Percentiles rank a stretch among this genome's conserved stretches.
These are phyloP conservation scores for Diadumene lineata DNA, from an alignment of 92 coral and sea anemone species.

Conservation along the genomic window DNA sequence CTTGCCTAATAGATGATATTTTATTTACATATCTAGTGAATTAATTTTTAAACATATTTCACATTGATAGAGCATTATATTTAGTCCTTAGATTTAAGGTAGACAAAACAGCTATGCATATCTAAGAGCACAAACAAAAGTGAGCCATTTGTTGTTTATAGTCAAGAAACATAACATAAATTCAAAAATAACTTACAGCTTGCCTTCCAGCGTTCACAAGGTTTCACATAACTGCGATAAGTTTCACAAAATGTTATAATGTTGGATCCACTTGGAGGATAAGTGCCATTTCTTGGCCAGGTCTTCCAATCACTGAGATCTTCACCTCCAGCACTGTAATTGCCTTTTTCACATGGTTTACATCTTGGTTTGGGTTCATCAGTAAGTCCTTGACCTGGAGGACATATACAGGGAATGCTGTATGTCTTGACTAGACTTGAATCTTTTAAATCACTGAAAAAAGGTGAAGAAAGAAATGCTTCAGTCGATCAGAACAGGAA, in stretches of 20 bases:
- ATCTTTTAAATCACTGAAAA: conserved; percentile 24
- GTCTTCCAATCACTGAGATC: conserved; percentile 64
- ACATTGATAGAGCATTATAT: too few species aligned
- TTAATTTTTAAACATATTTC: too few species aligned
- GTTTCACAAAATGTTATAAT: conserved; percentile 68
- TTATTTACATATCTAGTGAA: too few species aligned
- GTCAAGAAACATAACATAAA: not conserved
- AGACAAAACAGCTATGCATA: too few species aligned
- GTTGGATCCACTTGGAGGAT: conserved; percentile 64
- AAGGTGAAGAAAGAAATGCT: not conserved
- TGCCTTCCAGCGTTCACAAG: conserved; percentile 69
- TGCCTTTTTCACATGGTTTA: conserved; percentile 38
- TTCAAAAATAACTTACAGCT: conserved; percentile 53
- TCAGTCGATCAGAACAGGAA: too few species aligned
- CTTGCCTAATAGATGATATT: too few species aligned
- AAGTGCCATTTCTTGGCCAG: conserved; percentile 75
- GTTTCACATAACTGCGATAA: conserved; percentile 45
- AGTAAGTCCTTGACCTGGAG: conserved; percentile 59
- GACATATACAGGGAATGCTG: conserved; percentile 59
- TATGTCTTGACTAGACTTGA: conserved; percentile 1
- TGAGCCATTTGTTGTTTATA: not conserved
- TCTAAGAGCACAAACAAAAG: too few species aligned
- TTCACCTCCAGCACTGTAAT: conserved; percentile 74
- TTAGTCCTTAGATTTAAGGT: too few species aligned
- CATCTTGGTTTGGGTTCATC: conserved; percentile 24